Base-by-base conservation (phyloP, 2,797 vertebrate genomes). In the Botia kubotai region DNA sequence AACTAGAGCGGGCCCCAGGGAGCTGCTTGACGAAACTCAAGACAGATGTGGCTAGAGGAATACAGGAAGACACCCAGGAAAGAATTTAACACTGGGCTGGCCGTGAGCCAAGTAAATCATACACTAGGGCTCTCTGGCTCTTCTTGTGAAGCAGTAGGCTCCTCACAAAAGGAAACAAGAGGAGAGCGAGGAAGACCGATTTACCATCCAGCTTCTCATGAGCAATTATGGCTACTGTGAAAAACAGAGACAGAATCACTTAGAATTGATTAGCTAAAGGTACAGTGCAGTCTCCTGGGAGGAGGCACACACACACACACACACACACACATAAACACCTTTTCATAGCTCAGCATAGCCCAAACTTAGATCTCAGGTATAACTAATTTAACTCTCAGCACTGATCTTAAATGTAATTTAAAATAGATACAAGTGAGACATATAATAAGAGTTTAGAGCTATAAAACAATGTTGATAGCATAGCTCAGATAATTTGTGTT, bases 11-110 rank as follows among this genome's bases (percentile, higher is more conserved):
- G 96, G 94, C 96, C 96, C 96, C 93, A 88, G 95, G 96, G 97
- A 97, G 94, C 95, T 95, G 94, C 95, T 94, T 89, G 93, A 93
- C 94, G 95, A 97, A 97, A 97, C 95, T 96, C 94, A 96, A 98
- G 96, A 97, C 97, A 98, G 96, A 99, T 98, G 97, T 97, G 95
- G 93, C 95, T 95, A 93, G 95, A 94, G 95, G 93, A 83, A 89
- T 93, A 95, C 94, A 93, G 95, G 92, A 96, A 95, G 94, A 97
- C 94, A 96, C 95, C 93, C 92, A 95, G 94, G 92, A 95, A 96
- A 90, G 93, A 94, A 92, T 92, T 88, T 82, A 90, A 84, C 91
- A 90, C 86, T 86, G 88, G 89, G 86, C 89, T 95, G 91, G 92
- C 94, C 77, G 33, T 50, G 2, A 80, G 91, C 92, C 91, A 94